Evolutionary conservation across 2,888 invertebrate genomes (phyloP).

Genomic region (Nomada hirtipes): DNA sequence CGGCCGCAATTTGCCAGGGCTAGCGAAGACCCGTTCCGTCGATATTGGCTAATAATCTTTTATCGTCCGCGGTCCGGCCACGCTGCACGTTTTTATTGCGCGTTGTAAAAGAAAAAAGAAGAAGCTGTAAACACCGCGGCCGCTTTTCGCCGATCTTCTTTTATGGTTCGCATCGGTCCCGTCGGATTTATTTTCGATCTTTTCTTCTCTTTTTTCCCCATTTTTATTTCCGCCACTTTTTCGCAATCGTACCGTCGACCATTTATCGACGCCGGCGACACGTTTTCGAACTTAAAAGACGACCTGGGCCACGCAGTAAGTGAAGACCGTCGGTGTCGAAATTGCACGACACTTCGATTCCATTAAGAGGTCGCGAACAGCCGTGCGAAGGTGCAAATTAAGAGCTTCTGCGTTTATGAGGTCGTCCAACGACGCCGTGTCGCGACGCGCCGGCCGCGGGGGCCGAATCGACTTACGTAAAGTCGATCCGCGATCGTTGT

Average conservation of each 20-base stretch:
- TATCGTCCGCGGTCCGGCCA: conserved; percentile 24
- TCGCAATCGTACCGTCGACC: neutral
- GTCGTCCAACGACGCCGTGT: neutral
- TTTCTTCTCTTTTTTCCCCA: no score
- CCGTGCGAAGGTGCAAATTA: neutral
- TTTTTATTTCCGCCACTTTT: neutral
- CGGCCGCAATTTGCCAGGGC: conserved; percentile 11
- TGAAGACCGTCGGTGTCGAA: no score
- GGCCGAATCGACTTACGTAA: conserved; percentile 17
- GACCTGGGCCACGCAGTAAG: no score
- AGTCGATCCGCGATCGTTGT: conserved; percentile 33
- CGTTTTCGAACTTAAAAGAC: neutral
- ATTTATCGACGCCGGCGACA: neutral
- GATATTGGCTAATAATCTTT: conserved; percentile 56
- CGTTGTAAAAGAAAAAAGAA: conserved; percentile 14
- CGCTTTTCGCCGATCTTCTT: conserved; percentile 24
- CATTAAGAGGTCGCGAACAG: no score
- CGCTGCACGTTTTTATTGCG: conserved; percentile 39
- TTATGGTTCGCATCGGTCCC: conserved; percentile 18
- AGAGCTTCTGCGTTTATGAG: neutral
- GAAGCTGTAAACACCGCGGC: neutral
- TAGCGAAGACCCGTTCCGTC: conserved; percentile 24
- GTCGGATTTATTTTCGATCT: conserved; percentile 14
- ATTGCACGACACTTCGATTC: no score
- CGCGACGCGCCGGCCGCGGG: no score